phyloP scores from a whole-genome alignment of 2,113 vertebrate genomes.

The Oriolus oriolus region DNA sequence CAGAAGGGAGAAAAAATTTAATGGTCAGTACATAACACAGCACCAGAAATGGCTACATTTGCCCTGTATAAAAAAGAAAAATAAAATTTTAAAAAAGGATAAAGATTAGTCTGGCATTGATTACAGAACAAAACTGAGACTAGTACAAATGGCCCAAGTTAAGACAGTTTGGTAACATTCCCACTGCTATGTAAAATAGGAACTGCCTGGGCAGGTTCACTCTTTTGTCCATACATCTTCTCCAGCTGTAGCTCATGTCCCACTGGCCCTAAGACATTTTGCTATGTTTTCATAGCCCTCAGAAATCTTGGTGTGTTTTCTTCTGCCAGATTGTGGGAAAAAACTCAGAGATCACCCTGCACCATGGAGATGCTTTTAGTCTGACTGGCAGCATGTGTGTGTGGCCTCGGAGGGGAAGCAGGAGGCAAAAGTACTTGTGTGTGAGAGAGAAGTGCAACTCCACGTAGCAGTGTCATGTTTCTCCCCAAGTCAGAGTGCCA shows the following conservation, averaged over 20 bases:
- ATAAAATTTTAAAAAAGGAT: neutral
- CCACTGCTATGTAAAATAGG: neutral
- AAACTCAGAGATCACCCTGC: neutral
- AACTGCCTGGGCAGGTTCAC: neutral
- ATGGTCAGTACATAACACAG: neutral
- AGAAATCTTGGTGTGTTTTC: neutral
- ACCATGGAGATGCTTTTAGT: neutral
- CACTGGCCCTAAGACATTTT: neutral
- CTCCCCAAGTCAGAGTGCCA: neutral
- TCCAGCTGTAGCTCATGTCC: neutral
- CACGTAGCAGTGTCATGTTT: rapidly evolving
- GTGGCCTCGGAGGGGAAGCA: neutral
- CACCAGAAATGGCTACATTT: neutral
- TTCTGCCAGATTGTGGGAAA: neutral
- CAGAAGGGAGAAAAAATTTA: neutral
- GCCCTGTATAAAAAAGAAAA: neutral
- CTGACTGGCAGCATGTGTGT: rapidly evolving
- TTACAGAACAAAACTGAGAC: neutral
- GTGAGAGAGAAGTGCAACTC: neutral
- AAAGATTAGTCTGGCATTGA: neutral
- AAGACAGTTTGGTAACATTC: neutral
- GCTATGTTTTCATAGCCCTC: neutral
- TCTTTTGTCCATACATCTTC: neutral
- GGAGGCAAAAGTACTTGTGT: neutral
- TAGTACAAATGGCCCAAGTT: neutral